Evolutionary conservation across 2,888 invertebrate species (phyloP), one percentile per base, ranked within the genome.

Genomic region (Athalia cordata): DNA sequence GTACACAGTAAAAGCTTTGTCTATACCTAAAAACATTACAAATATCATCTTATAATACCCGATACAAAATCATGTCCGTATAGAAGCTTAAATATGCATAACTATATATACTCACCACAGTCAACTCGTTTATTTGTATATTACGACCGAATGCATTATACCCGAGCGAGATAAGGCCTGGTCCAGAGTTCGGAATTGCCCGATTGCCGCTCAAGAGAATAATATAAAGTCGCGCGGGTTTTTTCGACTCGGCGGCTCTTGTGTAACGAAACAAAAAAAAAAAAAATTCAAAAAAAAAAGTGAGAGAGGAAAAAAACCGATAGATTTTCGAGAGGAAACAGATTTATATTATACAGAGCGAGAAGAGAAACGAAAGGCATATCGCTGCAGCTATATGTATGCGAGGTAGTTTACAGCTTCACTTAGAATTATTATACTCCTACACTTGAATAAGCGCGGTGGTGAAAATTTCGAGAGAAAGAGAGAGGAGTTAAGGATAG

Each of bases 1-100:
- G 29, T 29, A 52, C 52, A 68, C 68, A 68, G 68, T 50, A 43
- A 68, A 29, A 15, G 68, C 68, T 68, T 68, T 68, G 68, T 66
- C 29, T 29, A 29, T 29, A 29, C 29, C 29, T 29, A 29, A 29
- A 29, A 29, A 29, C 29, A 29, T 29, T 29, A 29, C 29, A 29
- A 29, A 2, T 29, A 29, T 29, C 29, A 2, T 29, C 29, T 29
- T 29, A 29, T 29, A 29, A 29, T 29, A 29, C 29, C 29, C 29
- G 29, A 29, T 29, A 29, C 29, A 29, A 29, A 29, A 29, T 29
- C 29, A 29, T 29, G 29, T 29, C 1, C 29, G 2, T 29, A 29
- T 29, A 29, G 29, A 29, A 29, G 2, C 29, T 29, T 2, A 2
- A 29, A 29, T 29, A 29, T 29, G 2, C 29, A 29, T 29, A 29